Evolutionary conservation across 2,797 vertebrate species (phyloP), one percentile per base, ranked within the genome.

Genomic region (Oceanodroma leucorhoa): DNA sequence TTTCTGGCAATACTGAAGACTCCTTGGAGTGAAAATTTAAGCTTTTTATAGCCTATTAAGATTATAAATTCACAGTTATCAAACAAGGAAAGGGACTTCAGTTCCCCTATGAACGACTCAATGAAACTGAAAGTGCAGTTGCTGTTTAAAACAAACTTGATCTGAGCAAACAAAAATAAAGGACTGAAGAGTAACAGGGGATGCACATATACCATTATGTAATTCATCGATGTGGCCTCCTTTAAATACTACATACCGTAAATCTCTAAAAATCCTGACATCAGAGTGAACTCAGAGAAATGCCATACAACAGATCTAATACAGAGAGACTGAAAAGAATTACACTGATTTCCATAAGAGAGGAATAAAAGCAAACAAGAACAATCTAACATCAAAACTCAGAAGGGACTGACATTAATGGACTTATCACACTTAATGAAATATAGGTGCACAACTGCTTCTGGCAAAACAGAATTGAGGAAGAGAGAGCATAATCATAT

Each of bases 1-100:
- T 89, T 89, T 91, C 82, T 93, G 93, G 93, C 79, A 94, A 69
- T 36, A 94, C 60, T 83, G 89, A 93, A 87, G 21, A 48, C 29
- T 94, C 34, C 71, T 91, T 71, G 69, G 60, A 94, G 65, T 78
- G 41, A 91, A 94, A 95, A 86, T 77, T 46, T 57, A 71, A 83
- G 94, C 51, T 83, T 96, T 87, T 93, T 85, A 94, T 80, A 57
- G 84, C 19, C 79, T 51, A 60, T 64, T 91, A 73, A 85, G 89
- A 80, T 66, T 62, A 73, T 48, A 91, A 91, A 89, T 93, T 85
- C 46, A 60, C 27, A 80, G 75, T 54, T 84, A 79, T 58, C 50
- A 83, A 88, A 70, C 8, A 66, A 80, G 64, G 16, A 86, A 54
- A 80, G 23, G 24, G 27, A 77, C 67, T 91, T 58, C 40, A 81